A percentile compares a stretch with the other conserved stretches of the same genome.
phyloP scores from a whole-genome alignment of 1,140 invertebrate genomes.

The Eufriesea mexicana region DNA sequence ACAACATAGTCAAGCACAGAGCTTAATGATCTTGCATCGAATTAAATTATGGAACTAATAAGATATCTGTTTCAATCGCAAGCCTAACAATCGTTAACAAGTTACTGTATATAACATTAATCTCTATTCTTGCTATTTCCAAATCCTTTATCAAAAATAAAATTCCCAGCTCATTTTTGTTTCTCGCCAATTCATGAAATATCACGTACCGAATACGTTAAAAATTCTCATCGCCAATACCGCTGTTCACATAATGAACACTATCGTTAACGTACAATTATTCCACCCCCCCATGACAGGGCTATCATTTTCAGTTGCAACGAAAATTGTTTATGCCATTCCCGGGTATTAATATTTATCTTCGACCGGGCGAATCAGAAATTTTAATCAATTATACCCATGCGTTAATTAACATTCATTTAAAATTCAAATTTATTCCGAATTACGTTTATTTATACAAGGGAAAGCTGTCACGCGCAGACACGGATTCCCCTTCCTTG shows the following conservation, averaged over 20 bases:
- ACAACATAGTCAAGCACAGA: no score
- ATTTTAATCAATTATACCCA: neutral
- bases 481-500: neutral
- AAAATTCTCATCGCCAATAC: neutral
- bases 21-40: no score
- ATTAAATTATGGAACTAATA: no score
- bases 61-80: no score
- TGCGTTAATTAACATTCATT: neutral
- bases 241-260: neutral
- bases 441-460: neutral
- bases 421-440: neutral
- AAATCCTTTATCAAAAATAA: no score
- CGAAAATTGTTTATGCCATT: neutral
- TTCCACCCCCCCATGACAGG: neutral
- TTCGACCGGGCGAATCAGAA: neutral
- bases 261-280: neutral
- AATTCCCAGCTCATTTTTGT: neutral
- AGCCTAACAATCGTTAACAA: no score
- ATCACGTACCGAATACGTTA: neutral
- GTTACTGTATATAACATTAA: no score
- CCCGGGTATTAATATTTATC: neutral
- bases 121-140: no score
- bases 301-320: neutral
- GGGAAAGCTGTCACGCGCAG: neutral
- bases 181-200: neutral